phyloP scores from a whole-genome alignment of 1,140 invertebrate genomes.

The Phenacoccus solenopsis region DNA sequence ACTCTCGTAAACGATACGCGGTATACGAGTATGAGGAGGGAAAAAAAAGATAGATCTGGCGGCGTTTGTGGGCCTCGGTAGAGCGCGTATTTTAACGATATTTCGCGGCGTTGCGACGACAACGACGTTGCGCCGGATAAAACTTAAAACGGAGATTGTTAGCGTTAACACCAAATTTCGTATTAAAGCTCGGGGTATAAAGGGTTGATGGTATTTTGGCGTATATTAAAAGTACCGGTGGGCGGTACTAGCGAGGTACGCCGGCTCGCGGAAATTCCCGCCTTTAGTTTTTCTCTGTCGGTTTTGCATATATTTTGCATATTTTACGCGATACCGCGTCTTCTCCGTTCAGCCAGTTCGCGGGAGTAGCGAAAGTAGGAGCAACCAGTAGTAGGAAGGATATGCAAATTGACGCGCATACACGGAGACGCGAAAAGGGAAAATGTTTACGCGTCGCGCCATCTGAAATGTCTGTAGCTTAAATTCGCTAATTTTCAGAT shows the following conservation, averaged over 20 bases:
- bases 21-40: neutral
- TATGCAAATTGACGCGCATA: neutral
- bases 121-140: neutral
- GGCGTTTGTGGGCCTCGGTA: neutral
- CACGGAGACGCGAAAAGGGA: too few species aligned
- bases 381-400: conserved; percentile 1
- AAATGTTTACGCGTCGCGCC: too few species aligned
- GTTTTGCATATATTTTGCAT: conserved; percentile 3
- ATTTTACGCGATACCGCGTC: neutral
- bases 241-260: neutral
- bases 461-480: too few species aligned
- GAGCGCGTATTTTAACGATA: neutral
- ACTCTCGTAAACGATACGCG: neutral
- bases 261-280: neutral
- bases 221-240: neutral
- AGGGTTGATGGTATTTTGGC: neutral
- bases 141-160: neutral
- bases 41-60: neutral
- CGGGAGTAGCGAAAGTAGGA: neutral
- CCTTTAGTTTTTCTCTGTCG: conserved; percentile 1
- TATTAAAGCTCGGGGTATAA: neutral
- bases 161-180: neutral
- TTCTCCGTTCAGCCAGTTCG: neutral
- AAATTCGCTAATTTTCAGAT: too few species aligned
- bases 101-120: neutral